Base-by-base conservation (phyloP, 2,797 vertebrate genomes). In the Enoplosus armatus region DNA sequence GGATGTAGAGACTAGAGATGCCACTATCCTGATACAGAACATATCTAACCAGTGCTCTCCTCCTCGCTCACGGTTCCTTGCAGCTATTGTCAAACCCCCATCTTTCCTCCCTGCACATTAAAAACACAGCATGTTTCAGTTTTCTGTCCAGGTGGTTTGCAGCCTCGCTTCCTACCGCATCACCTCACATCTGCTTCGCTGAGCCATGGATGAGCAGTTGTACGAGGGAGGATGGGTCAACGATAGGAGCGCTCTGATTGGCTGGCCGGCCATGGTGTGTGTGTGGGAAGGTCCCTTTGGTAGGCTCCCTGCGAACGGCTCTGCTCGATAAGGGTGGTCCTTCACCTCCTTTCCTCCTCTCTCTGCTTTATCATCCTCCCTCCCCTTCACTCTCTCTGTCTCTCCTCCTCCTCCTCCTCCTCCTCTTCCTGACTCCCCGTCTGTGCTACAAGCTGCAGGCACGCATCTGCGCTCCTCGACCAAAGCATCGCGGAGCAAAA, bases 201-300 rank as follows among this genome's bases (percentile, higher is more conserved):
- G 92, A 90, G 89, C 93, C 88, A 86, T 80, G 78, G 84, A 89
- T 86, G 91, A 91, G 87, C 93, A 91, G 92, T 91, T 90, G 89
- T 88, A 92, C 72, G 88, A 87, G 84, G 93, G 92, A 90, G 92
- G 94, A 93, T 79, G 90, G 92, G 75, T 87, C 86, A 88, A 65
- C 64, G 89, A 92, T 89, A 86, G 0, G 59, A 85, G 87, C 27
- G 26, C 75, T 90, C 85, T 82, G 88, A 95, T 95, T 94, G 94
- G 94, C 82, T 83, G 85, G 56, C 75, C 5, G 53, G 61, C 70
- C n/a, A 75, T 93, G 93, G 92, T 93, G 90, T 92, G 94, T 93
- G 90, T 90, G 91, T 90, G 91, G 91, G 91, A 89, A 89, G 92
- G 87, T 87, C 85, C 70, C 85, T 91, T 83, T 84, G 89, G 90